Conservation (phyloP, 2,888 invertebrate genomes). For the Drosophila aldrichi region DNA sequence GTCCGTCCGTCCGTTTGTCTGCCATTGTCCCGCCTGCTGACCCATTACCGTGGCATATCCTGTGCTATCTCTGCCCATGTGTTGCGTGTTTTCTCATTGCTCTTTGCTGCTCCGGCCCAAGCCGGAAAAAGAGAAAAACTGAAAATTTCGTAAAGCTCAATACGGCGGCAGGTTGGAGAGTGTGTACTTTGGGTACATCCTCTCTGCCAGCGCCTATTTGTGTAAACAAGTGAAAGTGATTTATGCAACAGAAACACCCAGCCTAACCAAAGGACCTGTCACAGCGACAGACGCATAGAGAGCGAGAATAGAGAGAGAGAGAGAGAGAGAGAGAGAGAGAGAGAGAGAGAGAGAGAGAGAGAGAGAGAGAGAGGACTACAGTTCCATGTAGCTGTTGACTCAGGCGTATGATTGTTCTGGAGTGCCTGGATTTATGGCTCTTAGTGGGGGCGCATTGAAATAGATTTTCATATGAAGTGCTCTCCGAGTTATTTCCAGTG, state of each 20-base stretch:
- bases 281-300: slow-evolving; percentile 13
- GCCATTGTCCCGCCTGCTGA: slow-evolving; percentile 46
- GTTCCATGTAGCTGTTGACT: slow-evolving; percentile 69
- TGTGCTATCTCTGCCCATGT: slow-evolving; percentile 7
- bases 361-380: slow-evolving; percentile 5
- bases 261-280: slow-evolving; percentile 45
- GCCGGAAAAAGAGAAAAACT: slow-evolving; percentile 34
- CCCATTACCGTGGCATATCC: slow-evolving; percentile 23
- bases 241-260: slow-evolving; percentile 66
- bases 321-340: slow-evolving; percentile 7
- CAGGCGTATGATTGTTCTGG: slow-evolving; percentile 79
- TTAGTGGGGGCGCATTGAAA: slow-evolving; percentile 39
- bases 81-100: slow-evolving; percentile 34
- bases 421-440: slow-evolving; percentile 75
- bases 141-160: slow-evolving; percentile 70
- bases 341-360: slow-evolving; percentile 22
- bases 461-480: slow-evolving; percentile 35
- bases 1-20: background rate
- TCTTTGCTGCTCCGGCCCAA: slow-evolving; percentile 25
- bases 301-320: slow-evolving; percentile 17
- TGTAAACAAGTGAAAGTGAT: slow-evolving; percentile 81
- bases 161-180: slow-evolving; percentile 36
- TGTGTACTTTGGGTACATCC: slow-evolving; percentile 36
- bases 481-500: slow-evolving; percentile 13
- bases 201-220: slow-evolving; percentile 65